These are phyloP conservation scores for Lepilemur septentrionalis DNA, from an alignment of 2,797 vertebrate genomes.

Conservation along the genomic window DNA sequence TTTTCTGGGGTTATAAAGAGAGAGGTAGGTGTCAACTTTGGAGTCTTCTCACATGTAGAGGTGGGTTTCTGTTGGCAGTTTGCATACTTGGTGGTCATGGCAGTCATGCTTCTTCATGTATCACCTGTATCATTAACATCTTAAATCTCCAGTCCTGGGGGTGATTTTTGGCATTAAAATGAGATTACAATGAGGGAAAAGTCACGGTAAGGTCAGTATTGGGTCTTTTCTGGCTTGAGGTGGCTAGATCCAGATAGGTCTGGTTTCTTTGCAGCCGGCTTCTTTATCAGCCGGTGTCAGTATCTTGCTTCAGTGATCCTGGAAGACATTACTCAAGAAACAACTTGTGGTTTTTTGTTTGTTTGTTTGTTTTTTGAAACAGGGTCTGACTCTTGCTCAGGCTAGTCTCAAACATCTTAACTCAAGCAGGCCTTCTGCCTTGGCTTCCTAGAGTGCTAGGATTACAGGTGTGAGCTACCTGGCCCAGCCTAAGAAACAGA, in stretches of 20 bases:
- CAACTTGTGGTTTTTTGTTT: too few relatives aligned
- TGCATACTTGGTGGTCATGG: not conserved
- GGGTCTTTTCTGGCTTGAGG: not conserved
- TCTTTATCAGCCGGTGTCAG: not conserved
- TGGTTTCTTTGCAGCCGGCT: not conserved
- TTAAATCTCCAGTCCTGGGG: not conserved
- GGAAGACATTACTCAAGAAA: not conserved
- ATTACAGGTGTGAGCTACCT: too few relatives aligned
- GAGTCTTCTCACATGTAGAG: not conserved
- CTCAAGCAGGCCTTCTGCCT: too few relatives aligned
- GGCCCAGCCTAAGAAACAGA: not conserved
- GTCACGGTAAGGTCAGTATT: not conserved
- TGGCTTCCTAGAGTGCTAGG: too few relatives aligned
- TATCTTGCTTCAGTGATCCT: not conserved
- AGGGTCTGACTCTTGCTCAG: too few relatives aligned
- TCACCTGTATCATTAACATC: not conserved
- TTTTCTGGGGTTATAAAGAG: not conserved
- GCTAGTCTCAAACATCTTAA: too few relatives aligned
- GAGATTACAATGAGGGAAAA: not conserved
- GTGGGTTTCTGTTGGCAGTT: not conserved
- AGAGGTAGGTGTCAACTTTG: not conserved
- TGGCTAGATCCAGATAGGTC: not conserved
- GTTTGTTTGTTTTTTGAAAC: too few relatives aligned
- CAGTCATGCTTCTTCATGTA: not conserved
- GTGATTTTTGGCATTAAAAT: not conserved